Conservation (phyloP, 2,113 vertebrate species). For the Pteruthius melanotis region DNA sequence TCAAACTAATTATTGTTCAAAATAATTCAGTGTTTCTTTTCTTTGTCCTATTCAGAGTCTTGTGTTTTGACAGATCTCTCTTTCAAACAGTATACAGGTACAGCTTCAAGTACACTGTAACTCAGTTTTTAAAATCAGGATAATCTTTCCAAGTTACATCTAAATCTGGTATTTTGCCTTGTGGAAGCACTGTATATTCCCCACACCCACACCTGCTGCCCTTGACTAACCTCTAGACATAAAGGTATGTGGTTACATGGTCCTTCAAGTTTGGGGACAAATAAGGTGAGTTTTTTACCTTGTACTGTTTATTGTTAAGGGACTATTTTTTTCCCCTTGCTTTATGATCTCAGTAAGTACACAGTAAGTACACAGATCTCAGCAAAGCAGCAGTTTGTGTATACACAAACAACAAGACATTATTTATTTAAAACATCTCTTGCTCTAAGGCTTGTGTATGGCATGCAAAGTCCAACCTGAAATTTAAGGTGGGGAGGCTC, state of each 20-base stretch:
- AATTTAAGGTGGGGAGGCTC: slow-evolving; percentile 19
- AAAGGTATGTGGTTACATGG: not conserved
- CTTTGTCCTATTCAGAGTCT: not conserved
- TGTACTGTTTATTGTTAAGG: slow-evolving; percentile 22
- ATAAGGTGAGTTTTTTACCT: slow-evolving; percentile 32
- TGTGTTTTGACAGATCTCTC: not conserved
- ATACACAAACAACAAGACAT: slow-evolving; percentile 38
- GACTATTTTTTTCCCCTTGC: not conserved
- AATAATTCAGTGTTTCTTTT: not conserved
- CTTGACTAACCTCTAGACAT: slow-evolving; percentile 50
- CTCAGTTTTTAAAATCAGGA: not conserved
- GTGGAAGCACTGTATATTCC: not conserved
- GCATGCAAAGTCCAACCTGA: slow-evolving; percentile 22
- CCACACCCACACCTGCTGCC: not conserved
- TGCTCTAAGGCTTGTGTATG: slow-evolving; percentile 2
- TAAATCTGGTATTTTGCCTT: not conserved
- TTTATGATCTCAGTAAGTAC: slow-evolving; percentile 18
- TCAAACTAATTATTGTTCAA: not conserved
- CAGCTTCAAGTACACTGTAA: not conserved
- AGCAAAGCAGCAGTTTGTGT: slow-evolving; percentile 5
- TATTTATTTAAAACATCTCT: slow-evolving; percentile 61
- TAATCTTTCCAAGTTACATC: not conserved
- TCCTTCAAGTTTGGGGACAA: slow-evolving; percentile 52
- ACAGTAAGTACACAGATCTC: not conserved
- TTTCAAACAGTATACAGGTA: not conserved